phyloP scores from a whole-genome alignment of 2,888 invertebrate genomes.

The Agrochola circellaris region DNA sequence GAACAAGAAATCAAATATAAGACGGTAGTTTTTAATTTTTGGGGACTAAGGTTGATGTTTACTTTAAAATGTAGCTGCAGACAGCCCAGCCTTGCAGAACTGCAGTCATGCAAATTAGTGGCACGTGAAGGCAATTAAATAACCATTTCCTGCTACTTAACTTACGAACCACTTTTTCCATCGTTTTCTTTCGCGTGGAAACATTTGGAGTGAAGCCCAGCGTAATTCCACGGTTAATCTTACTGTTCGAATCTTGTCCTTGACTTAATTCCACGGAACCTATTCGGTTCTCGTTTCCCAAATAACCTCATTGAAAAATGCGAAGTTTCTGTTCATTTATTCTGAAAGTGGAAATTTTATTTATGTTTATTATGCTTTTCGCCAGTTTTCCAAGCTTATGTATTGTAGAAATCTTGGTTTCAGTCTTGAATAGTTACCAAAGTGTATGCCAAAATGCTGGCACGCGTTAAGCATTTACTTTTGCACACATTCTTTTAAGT shows the following conservation, averaged over 20 bases:
- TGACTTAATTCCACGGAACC: constrained; percentile 50
- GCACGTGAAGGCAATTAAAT: constrained; percentile 53
- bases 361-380: not conserved
- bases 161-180: constrained; percentile 35
- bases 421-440: constrained; percentile 6
- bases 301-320: constrained; percentile 27
- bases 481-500: not conserved
- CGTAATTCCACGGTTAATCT: constrained; percentile 45
- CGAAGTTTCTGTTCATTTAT: constrained; percentile 11
- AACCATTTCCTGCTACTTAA: constrained; percentile 44
- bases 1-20: not conserved
- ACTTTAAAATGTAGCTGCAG: constrained; percentile 1
- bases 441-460: not conserved
- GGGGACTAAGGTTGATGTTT: not conserved
- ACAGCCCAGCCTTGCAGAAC: not conserved
- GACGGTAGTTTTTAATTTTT: not conserved
- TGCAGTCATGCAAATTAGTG: constrained; percentile 19
- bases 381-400: not conserved
- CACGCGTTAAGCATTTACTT: not conserved
- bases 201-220: constrained; percentile 58
- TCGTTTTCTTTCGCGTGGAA: constrained; percentile 44
- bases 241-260: constrained; percentile 39
- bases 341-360: constrained; percentile 1
- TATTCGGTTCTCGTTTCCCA: constrained; percentile 22
- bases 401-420: constrained; percentile 15